phyloP scores from a whole-genome alignment of 92 coral and sea anemone genomes.

The Bergia sp. region DNA sequence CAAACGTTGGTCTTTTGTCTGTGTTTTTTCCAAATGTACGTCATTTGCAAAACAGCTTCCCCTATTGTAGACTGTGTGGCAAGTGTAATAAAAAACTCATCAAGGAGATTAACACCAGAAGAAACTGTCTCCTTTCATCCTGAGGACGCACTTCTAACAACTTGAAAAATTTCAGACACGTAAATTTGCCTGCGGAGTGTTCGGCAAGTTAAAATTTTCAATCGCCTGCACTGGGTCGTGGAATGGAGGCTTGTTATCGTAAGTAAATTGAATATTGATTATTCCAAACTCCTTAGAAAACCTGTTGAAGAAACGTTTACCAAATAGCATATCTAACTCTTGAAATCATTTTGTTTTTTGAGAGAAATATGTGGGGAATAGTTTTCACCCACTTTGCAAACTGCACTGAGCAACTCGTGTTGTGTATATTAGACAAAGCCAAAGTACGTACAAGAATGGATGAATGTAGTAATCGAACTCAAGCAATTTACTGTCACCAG shows the following conservation, averaged over 20 bases:
- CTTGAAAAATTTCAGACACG: not conserved
- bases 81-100: not conserved
- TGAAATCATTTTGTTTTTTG: not conserved
- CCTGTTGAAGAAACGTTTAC: too few species aligned
- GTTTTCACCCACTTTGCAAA: not conserved
- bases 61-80: not conserved
- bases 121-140: not conserved
- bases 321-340: not conserved
- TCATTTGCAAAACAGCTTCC: not conserved
- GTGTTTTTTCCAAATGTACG: not conserved
- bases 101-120: not conserved
- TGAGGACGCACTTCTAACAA: not conserved
- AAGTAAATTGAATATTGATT: not conserved
- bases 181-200: not conserved
- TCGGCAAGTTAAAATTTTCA: not conserved
- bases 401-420: not conserved
- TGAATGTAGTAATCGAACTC: not conserved
- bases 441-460: not conserved
- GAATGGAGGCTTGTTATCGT: not conserved
- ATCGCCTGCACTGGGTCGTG: not conserved
- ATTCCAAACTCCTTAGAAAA: not conserved
- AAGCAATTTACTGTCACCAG: not conserved
- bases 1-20: not conserved
- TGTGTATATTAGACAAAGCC: not conserved
- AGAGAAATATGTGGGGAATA: not conserved